Conservation (phyloP, 2,888 invertebrate genomes). For the Ochropleura leucogaster region DNA sequence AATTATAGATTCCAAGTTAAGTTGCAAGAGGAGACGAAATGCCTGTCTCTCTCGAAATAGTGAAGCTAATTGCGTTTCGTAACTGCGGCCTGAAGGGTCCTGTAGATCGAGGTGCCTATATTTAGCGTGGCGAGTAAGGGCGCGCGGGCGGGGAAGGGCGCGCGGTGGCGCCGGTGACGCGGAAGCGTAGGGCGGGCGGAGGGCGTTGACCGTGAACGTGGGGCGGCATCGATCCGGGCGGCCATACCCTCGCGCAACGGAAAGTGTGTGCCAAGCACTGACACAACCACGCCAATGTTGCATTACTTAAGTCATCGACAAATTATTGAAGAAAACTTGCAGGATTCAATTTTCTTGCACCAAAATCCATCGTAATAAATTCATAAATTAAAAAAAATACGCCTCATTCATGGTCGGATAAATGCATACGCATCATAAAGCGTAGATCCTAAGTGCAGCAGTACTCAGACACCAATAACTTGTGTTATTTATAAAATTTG, state of each 20-base stretch:
- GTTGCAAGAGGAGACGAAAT: constrained; percentile 71
- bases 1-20: constrained; percentile 67
- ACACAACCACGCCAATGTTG: constrained; percentile 45
- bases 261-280: constrained; percentile 77
- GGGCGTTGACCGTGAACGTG: constrained; percentile 91
- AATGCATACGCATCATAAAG: not conserved
- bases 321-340: not conserved
- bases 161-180: constrained; percentile 80
- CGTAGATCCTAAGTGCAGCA: constrained; percentile 13
- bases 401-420: too few relatives aligned
- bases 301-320: constrained; percentile 26
- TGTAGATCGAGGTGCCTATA: constrained; percentile 80
- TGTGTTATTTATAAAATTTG: constrained; percentile 14
- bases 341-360: not conserved
- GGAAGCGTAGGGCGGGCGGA: constrained; percentile 90
- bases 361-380: not conserved
- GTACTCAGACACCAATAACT: constrained; percentile 7
- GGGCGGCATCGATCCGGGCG: constrained; percentile 87
- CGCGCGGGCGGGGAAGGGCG: constrained; percentile 59
- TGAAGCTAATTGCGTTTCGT: constrained; percentile 87
- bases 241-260: constrained; percentile 90
- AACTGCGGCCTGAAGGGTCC: constrained; percentile 85
- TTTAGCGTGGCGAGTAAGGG: constrained; percentile 77
- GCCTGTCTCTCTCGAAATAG: constrained; percentile 83
- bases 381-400: not conserved